Percentiles rank a stretch among this genome's conserved stretches.
Conservation (phyloP, 2,797 vertebrate genomes). For the Pipistrellus kuhlii region DNA sequence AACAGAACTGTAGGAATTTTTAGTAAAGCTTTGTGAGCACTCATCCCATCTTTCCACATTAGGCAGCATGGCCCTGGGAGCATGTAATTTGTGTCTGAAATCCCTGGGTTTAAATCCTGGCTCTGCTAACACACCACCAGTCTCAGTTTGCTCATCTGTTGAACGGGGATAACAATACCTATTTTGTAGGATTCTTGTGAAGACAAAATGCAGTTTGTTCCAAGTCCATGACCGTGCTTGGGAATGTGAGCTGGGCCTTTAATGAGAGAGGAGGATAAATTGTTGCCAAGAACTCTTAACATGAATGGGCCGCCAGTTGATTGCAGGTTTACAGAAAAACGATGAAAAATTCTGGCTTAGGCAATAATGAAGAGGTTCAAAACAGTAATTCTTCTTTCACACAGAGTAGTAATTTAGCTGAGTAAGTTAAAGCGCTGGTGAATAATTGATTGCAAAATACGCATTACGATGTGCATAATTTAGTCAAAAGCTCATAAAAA, state of each 20-base stretch:
- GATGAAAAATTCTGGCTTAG: constrained; percentile 73
- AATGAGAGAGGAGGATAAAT: constrained; percentile 22
- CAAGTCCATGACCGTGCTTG: not conserved
- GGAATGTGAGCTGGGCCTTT: not conserved
- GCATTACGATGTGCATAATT: constrained; percentile 72
- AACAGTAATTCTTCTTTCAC: constrained; percentile 76
- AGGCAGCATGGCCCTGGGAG: not conserved
- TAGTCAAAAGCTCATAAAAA: constrained; percentile 72
- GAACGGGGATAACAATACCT: not conserved
- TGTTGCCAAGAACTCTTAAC: constrained; percentile 62
- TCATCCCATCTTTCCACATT: not conserved
- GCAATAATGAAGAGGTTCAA: constrained; percentile 76
- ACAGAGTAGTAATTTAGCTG: constrained; percentile 71
- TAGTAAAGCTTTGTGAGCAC: not conserved
- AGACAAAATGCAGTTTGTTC: not conserved
- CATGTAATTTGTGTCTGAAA: not conserved
- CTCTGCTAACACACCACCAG: not conserved
- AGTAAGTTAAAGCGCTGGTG: constrained; percentile 66
- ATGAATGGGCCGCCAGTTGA: constrained; percentile 47
- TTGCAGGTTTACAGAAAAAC: constrained; percentile 67
- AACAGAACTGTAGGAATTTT: not conserved
- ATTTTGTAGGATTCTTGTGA: not conserved
- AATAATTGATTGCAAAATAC: constrained; percentile 81
- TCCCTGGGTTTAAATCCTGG: not conserved
- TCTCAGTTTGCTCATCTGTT: not conserved